These are phyloP conservation scores for Anolis sagrei DNA, from an alignment of 2,113 vertebrate species.

Conservation along the genomic window DNA sequence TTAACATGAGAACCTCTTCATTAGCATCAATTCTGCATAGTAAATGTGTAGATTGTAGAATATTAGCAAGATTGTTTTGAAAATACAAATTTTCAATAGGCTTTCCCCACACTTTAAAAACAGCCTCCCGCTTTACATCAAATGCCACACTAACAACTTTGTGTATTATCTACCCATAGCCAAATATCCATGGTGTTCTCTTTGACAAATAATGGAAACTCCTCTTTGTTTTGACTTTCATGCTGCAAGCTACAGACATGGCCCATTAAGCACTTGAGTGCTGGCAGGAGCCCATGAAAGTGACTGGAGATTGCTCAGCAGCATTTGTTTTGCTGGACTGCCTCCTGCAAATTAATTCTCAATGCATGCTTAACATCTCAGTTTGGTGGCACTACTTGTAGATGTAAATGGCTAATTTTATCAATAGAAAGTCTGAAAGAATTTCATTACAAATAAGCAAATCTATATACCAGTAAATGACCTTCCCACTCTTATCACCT, in stretches of 20 bases:
- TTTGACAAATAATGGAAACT: background rate
- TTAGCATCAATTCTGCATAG: too few species aligned
- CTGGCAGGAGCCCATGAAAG: background rate
- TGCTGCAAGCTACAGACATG: slow-evolving; percentile 38
- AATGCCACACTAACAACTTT: too few species aligned
- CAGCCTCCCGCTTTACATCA: too few species aligned
- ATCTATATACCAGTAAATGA: background rate
- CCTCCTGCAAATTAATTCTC: slow-evolving; percentile 30
- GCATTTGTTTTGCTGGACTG: background rate
- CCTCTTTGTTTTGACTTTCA: slow-evolving; percentile 36
- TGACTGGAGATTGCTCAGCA: background rate
- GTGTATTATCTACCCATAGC: background rate
- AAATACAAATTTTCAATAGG: too few species aligned
- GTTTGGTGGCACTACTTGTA: background rate
- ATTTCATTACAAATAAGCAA: background rate
- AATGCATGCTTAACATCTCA: background rate
- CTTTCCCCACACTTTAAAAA: too few species aligned
- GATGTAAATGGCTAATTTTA: background rate
- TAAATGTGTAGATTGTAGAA: too few species aligned
- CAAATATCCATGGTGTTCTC: background rate
- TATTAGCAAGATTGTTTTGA: too few species aligned
- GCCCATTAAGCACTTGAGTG: background rate
- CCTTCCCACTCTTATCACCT: too few species aligned
- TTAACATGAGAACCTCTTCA: too few species aligned
- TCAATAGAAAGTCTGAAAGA: background rate